Evolutionary conservation across 2,888 invertebrate genomes (phyloP), one percentile per base, ranked within the genome.

Genomic region (Mimas tiliae): DNA sequence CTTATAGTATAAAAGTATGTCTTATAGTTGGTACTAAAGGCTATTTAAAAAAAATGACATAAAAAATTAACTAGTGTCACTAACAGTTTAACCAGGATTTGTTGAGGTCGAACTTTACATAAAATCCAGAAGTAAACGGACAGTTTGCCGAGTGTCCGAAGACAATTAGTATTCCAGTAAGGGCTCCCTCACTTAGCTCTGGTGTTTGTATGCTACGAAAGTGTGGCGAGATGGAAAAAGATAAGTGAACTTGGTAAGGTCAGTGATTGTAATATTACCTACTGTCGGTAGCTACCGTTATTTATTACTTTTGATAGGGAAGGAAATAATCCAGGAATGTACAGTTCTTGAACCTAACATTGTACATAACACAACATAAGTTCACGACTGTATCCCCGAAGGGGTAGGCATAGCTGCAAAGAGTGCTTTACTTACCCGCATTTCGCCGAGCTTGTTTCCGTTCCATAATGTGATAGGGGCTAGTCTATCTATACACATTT

Each of bases 151-250:
- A 42, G 16, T 53, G 38, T 8, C 52, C 51, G 27, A 50, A 64
- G 45, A n/a, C 27, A 67, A 58, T 63, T 65, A n/a, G 34, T 38
- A 48, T 58, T 58, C 58, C 42, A 19, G 42, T 19, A 42, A 19
- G 58, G 58, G 58, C 58, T 58, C 19, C 58, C 38, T 48, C 55
- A 55, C 55, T 38, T 58, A 42, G 58, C 42, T 42, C 68, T 52
- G 67, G 21, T 67, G 58, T 64, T 58, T 62, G 51, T 66, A 48
- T 19, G 14, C 62, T 38, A 38, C 19, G 58, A 58, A 58, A 58
- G 58, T 58, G 58, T 58, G 38, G 38, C 58, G 58, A 58, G 58
- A 58, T 58, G 42, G 58, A 38, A 38, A 58, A 21, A 42, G 38
- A 58, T 58, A 58, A 52, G 52, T 42, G 38, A 58, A 58, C 58